Conservation (phyloP, 1,140 invertebrate genomes). For the Drosophila kohkoa region DNA sequence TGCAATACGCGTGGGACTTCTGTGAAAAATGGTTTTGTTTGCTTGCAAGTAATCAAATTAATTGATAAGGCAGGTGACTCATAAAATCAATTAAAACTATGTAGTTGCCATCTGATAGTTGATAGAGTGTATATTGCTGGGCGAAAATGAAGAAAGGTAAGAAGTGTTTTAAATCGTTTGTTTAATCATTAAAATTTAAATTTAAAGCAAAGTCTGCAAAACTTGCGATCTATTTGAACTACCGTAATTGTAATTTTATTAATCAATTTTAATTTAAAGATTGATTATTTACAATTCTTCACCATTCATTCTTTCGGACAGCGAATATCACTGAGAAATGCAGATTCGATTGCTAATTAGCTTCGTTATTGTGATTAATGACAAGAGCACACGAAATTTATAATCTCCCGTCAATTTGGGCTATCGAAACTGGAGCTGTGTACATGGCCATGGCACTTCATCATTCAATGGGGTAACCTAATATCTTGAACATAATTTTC, state of each 20-base stretch:
- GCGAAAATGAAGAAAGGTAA: neutral
- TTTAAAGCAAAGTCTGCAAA: no score
- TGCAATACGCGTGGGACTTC: neutral
- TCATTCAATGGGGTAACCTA: slow-evolving; percentile 18
- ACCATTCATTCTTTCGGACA: neutral
- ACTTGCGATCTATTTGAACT: no score
- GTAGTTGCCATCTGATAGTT: neutral
- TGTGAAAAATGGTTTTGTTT: neutral
- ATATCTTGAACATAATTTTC: slow-evolving; percentile 14
- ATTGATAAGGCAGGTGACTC: slow-evolving; percentile 6
- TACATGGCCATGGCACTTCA: neutral
- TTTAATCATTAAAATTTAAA: no score
- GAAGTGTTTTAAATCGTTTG: neutral
- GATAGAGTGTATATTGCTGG: neutral
- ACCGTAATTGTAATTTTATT: no score
- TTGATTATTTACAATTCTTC: no score
- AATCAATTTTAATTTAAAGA: no score
- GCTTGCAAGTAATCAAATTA: slow-evolving; percentile 24
- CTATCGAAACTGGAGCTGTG: neutral
- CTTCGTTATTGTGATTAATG: slow-evolving; percentile 53
- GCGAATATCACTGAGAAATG: neutral
- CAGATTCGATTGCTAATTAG: slow-evolving; percentile 51
- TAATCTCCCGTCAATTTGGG: slow-evolving; percentile 33
- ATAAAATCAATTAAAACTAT: slow-evolving; percentile 1
- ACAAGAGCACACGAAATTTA: slow-evolving; percentile 14